Evolutionary conservation across 1,140 invertebrate genomes (phyloP).

Genomic region (Yoshiicerus persimilis): DNA sequence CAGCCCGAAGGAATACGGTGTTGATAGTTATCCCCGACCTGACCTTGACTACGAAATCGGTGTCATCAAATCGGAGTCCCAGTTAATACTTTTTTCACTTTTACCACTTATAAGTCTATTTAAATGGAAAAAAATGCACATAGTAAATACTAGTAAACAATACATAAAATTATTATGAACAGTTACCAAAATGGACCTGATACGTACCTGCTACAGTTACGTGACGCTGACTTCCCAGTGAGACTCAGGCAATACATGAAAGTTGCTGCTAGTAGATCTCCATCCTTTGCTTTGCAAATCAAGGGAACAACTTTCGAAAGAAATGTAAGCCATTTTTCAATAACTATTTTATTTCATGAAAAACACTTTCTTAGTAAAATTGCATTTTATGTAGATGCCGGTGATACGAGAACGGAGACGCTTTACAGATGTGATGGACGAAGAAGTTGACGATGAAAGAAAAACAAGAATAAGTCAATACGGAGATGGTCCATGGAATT

Average conservation of each 20-base stretch:
- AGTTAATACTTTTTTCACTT: slow-evolving; percentile 63
- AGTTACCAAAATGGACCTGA: slow-evolving; percentile 95
- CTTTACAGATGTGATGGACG: slow-evolving; percentile 93
- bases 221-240: slow-evolving; percentile 89
- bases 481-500: slow-evolving; percentile 32
- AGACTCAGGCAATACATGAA: slow-evolving; percentile 90
- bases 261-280: slow-evolving; percentile 73
- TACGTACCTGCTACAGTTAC: slow-evolving; percentile 87
- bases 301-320: slow-evolving; percentile 66
- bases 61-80: slow-evolving; percentile 77
- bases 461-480: slow-evolving; percentile 28
- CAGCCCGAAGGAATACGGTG: slow-evolving; percentile 63
- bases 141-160: background rate
- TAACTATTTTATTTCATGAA: background rate
- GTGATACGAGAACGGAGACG: slow-evolving; percentile 83
- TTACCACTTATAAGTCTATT: background rate
- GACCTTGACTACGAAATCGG: slow-evolving; percentile 82
- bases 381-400: slow-evolving; percentile 64
- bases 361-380: background rate
- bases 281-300: slow-evolving; percentile 56
- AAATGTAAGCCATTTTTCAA: slow-evolving; percentile 61
- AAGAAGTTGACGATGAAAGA: slow-evolving; percentile 89
- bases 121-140: background rate
- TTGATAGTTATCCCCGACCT: slow-evolving; percentile 63
- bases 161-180: slow-evolving; percentile 48